phyloP scores from a whole-genome alignment of 2,888 invertebrate species.

The Diarsia dahlii region DNA sequence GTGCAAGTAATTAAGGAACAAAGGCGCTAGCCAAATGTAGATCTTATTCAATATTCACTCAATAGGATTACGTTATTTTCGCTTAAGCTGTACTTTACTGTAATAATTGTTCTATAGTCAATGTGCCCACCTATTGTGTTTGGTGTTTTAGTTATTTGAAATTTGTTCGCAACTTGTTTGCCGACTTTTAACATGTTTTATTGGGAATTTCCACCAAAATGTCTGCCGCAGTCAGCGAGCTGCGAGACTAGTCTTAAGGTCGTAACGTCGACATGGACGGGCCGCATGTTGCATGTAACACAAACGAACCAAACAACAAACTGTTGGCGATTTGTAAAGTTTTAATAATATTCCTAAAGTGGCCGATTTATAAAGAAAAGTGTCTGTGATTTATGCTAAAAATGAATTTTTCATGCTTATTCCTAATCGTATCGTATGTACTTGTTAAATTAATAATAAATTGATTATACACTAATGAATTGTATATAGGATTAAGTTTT shows the following conservation, averaged over 20 bases:
- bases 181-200: slow-evolving; percentile 38
- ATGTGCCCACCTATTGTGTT: slow-evolving; percentile 86
- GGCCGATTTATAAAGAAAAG: slow-evolving; percentile 84
- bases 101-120: slow-evolving; percentile 84
- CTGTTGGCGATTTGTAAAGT: slow-evolving; percentile 58
- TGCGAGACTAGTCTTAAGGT: slow-evolving; percentile 4
- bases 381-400: slow-evolving; percentile 90
- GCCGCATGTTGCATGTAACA: slow-evolving; percentile 11
- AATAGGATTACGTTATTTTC: slow-evolving; percentile 71
- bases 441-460: slow-evolving; percentile 73
- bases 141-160: slow-evolving; percentile 77
- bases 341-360: slow-evolving; percentile 74
- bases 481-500: slow-evolving; percentile 86
- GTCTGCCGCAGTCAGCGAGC: slow-evolving; percentile 1
- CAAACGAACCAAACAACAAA: slow-evolving; percentile 26
- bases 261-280: not conserved
- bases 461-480: slow-evolving; percentile 74
- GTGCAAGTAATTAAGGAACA: slow-evolving; percentile 61
- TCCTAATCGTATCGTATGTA: slow-evolving; percentile 83
- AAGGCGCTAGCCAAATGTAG: slow-evolving; percentile 70
- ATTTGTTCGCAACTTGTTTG: slow-evolving; percentile 68
- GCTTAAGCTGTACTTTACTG: slow-evolving; percentile 75
- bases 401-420: slow-evolving; percentile 86
- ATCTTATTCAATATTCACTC: slow-evolving; percentile 69
- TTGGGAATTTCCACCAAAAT: slow-evolving; percentile 21